Conservation (phyloP, 2,113 vertebrate species). For the Toxotes jaculatrix region DNA sequence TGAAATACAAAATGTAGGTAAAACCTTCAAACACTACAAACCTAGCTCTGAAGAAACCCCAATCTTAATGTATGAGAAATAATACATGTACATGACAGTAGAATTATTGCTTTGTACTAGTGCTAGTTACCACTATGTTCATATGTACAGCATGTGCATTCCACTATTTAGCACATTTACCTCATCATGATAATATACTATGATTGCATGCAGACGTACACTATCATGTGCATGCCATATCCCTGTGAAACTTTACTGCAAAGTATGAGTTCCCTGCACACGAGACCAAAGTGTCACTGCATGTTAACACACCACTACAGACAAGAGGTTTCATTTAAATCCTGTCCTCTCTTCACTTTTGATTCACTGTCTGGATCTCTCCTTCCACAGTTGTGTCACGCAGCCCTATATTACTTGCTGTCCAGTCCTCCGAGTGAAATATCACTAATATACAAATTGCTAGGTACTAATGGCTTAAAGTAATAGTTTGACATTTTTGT, state of each 20-base stretch:
- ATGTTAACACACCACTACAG: conserved; percentile 43
- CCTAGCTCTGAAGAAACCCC: conserved; percentile 47
- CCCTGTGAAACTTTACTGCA: conserved; percentile 65
- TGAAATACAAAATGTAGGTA: conserved; percentile 30
- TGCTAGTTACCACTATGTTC: conserved; percentile 72
- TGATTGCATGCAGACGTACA: conserved; percentile 63
- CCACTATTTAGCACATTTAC: conserved; percentile 75
- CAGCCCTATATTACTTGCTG: neutral
- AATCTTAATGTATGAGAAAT: conserved; percentile 35
- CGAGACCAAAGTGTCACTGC: conserved; percentile 21
- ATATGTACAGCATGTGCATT: conserved; percentile 76
- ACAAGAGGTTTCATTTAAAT: conserved; percentile 6
- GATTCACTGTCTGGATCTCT: conserved; percentile 22
- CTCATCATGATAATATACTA: conserved; percentile 68
- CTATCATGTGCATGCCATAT: conserved; percentile 50
- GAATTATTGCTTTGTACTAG: conserved; percentile 51
- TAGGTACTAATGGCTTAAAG: conserved; percentile 18
- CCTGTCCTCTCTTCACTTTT: conserved; percentile 8
- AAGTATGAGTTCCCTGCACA: conserved; percentile 37
- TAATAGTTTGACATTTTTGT: conserved; percentile 17
- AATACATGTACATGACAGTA: conserved; percentile 54
- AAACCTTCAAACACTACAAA: conserved; percentile 56
- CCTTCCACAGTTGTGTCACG: conserved; percentile 6
- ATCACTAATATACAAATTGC: conserved; percentile 11
- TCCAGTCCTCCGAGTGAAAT: conserved; percentile 3